These are phyloP conservation scores for Rotaria socialis DNA, from an alignment of 2,888 invertebrate genomes.

Conservation along the genomic window DNA sequence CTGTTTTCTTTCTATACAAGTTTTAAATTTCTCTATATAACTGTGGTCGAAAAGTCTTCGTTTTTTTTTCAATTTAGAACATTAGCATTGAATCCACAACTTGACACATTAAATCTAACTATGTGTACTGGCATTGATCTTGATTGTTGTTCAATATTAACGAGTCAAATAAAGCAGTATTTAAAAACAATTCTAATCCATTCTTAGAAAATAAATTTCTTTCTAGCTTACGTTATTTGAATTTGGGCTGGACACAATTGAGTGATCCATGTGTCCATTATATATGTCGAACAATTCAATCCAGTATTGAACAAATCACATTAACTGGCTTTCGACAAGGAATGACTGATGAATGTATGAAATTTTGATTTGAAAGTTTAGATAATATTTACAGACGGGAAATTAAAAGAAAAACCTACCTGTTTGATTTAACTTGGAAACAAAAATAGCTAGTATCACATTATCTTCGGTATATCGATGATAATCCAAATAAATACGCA, in stretches of 20 bases:
- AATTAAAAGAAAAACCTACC: no score
- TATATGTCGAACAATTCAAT: constrained; percentile 66
- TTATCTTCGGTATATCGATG: no score
- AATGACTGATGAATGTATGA: constrained; percentile 68
- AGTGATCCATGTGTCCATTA: constrained; percentile 65
- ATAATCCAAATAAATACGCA: no score
- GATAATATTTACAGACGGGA: no score
- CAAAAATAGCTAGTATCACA: no score
- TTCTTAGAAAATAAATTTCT: constrained; percentile 50
- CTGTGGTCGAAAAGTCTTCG: neutral
- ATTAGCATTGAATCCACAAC: constrained; percentile 67
- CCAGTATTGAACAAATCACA: constrained; percentile 71
- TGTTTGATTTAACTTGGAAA: neutral
- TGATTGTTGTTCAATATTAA: constrained; percentile 66
- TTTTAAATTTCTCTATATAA: no score
- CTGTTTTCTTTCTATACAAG: no score
- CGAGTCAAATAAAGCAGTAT: constrained; percentile 66
- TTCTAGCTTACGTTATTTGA: constrained; percentile 66
- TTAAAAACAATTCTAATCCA: constrained; percentile 56
- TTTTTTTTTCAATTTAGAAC: constrained; percentile 56
- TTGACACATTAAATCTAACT: constrained; percentile 77
- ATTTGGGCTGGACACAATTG: constrained; percentile 77
- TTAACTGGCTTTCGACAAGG: constrained; percentile 75
- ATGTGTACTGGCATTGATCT: constrained; percentile 73
- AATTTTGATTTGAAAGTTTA: neutral